Base-by-base conservation (phyloP, 2,888 invertebrate genomes). In the Muschampia staudingeri region DNA sequence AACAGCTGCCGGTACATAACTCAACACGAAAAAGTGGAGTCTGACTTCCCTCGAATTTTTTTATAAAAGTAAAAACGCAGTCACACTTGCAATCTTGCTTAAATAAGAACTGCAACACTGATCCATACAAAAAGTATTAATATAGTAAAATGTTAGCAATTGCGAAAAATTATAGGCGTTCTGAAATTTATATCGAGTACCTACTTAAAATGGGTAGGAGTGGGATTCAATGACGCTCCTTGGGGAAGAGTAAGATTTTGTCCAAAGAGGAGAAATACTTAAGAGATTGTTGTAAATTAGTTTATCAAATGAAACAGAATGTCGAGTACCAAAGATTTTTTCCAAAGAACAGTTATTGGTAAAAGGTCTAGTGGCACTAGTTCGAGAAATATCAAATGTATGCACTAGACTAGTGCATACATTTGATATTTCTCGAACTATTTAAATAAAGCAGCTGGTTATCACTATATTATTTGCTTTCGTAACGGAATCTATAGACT, bases 1-100 rank as follows among this genome's bases (percentile, higher is more conserved):
- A 92, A 90, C 92, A 92, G 90, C 92, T 91, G 91, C 89, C 86
- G 85, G 81, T 61, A 65, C 25, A 52, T 71, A 72, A 76, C 65
- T 65, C 76, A 11, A 71, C 61, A 65, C 78, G 61, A 44, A 61
- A 75, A 65, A 34, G 78, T 42, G 34, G 65, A 44, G 42, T 56
- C 56, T 19, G 69, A 70, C 25, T 72, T 44, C 78, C 44, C 44
- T 19, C 2, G 56, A 25, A 78, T 30, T 42, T 25, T 56, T 78
- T 56, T 75, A 34, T 25, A 8, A 61, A 42, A 25, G 11, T 61
- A 61, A 19, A 61, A 25, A 25, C 11, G 56, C 56, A 61, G 11
- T 25, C 19, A 11, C 56, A 61, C 19, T 56, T 19, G 19, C 56
- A 9, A 56, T 19, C 56, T 56, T 8, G 52, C n/a, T 52, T n/a